These are phyloP conservation scores for Cheumatopsyche charites DNA, from an alignment of 1,140 invertebrate genomes.

Conservation along the genomic window DNA sequence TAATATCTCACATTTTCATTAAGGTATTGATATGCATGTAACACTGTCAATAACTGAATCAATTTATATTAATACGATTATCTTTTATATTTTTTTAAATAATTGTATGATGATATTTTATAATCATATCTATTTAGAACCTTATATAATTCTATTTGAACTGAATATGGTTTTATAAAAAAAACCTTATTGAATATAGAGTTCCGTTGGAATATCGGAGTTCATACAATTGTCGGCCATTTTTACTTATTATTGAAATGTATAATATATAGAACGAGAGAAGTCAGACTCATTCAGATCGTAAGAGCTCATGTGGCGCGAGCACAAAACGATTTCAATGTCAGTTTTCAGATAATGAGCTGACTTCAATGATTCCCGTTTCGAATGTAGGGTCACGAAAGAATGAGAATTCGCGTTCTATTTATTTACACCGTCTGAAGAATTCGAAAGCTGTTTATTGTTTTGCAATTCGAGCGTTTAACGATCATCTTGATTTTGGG, in stretches of 20 bases:
- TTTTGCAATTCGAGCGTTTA: conserved; percentile 31
- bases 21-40: too few species aligned
- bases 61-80: too few species aligned
- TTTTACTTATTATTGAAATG: conserved; percentile 36
- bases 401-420: conserved; percentile 17
- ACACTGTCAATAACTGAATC: too few species aligned
- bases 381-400: conserved; percentile 9
- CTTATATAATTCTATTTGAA: neutral
- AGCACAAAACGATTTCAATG: conserved; percentile 46
- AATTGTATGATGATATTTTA: neutral
- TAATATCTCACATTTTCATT: too few species aligned
- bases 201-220: conserved; percentile 14
- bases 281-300: conserved; percentile 36
- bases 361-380: conserved; percentile 30
- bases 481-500: conserved; percentile 38
- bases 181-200: neutral
- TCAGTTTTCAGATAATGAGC: conserved; percentile 47
- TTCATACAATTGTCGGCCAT: conserved; percentile 23
- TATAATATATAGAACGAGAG: conserved; percentile 31
- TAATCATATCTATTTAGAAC: neutral
- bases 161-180: neutral
- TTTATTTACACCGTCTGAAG: conserved; percentile 29
- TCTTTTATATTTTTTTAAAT: too few species aligned
- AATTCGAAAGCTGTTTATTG: conserved; percentile 35
- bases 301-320: conserved; percentile 34